Evolutionary conservation across 2,888 invertebrate species (phyloP), one percentile per base, ranked within the genome.

Genomic region (Sarcophaga rosellei): DNA sequence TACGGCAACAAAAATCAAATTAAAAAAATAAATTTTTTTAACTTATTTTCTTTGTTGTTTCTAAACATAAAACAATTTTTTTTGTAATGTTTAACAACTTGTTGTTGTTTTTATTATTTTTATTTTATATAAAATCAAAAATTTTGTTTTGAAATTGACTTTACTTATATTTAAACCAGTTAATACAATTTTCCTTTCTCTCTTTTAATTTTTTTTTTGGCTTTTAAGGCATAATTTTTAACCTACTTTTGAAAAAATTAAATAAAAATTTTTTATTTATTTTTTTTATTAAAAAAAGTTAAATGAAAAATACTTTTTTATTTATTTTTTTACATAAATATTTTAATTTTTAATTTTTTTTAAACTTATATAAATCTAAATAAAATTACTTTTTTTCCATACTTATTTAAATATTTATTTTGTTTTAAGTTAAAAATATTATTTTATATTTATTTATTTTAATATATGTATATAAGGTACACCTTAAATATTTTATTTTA

Each of bases 1-100:
- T 91, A 91, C 90, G 92, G 92, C 92, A 92, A 91, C 92, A 91
- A 89, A 91, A 91, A 65, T 85, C 66, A 62, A 86, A 84, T 81
- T 79, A 82, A 80, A 66, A 74, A 72, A 75, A 81, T 23, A 74
- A 65, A 53, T 62, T 70, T 73, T 76, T 84, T 45, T 83, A 75
- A 59, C 59, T 70, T 45, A 45, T 61, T 53, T 63, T n/a, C 11
- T 47, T 68, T 47, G 23, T 23, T 44, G 47, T n/a, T 63, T 81
- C 8, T 35, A 35, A 35, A 35, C 35, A 35, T 76, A 4, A 78
- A 61, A 20, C 17, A 53, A 23, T 45, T n/a, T 47, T 44, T 66
- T 68, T 75, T 61, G n/a, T 12, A 47, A 57, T 47, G 20, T 15
- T 73, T 21, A 84, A 5, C 17, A 53, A 20, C 25, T 35, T 62